These are phyloP conservation scores for Acipenser transmontanus DNA, from an alignment of 2,797 vertebrate genomes.

Conservation along the genomic window DNA sequence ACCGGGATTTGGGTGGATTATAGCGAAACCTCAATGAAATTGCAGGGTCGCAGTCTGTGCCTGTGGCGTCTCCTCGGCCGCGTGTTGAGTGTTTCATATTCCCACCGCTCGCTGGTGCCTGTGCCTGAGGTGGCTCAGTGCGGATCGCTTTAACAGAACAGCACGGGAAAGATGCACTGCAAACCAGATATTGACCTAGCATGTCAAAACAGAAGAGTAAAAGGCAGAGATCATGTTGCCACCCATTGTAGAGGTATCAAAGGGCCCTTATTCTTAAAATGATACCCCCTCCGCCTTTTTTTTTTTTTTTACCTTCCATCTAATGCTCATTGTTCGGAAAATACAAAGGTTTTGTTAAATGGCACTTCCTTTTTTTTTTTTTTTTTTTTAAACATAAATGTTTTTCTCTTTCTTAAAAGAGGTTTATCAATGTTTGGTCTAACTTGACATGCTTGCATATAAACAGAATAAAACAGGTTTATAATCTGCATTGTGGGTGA, in stretches of 20 bases:
- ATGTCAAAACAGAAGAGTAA: neutral
- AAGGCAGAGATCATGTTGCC: constrained; percentile 2
- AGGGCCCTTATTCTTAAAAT: constrained; percentile 19
- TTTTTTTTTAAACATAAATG: neutral
- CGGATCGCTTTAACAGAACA: no score
- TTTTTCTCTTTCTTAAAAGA: no score
- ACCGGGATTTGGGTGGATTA: no score
- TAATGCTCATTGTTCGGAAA: neutral
- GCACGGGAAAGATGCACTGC: no score
- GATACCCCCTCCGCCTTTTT: constrained; percentile 11
- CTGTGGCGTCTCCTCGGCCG: no score
- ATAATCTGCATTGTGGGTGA: no score
- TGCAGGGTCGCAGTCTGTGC: no score
- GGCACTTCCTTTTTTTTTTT: neutral
- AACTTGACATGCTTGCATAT: no score
- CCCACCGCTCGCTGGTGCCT: constrained; percentile 24
- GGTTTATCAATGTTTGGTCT: no score
- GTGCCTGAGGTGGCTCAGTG: constrained; percentile 8
- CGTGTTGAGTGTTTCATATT: constrained; percentile 19
- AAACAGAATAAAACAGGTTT: no score
- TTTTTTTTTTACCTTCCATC: neutral
- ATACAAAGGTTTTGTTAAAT: neutral
- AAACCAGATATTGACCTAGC: neutral
- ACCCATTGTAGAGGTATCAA: constrained; percentile 28
- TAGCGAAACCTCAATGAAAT: no score